Conservation (phyloP, 2,888 invertebrate species). For the Papilio protenor region DNA sequence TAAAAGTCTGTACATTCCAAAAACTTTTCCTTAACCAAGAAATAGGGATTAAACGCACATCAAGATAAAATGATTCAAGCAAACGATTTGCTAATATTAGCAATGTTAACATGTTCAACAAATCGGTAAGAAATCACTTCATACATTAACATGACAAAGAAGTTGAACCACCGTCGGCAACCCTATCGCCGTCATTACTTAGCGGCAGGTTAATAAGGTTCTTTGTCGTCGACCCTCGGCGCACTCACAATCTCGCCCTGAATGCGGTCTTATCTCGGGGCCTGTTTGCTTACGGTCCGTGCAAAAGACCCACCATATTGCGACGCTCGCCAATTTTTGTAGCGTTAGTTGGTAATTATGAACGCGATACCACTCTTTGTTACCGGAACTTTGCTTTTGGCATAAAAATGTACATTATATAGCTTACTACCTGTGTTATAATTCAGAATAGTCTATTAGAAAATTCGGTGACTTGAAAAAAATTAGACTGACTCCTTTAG, state of each 20-base stretch:
- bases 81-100: neutral
- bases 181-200: slow-evolving; percentile 78
- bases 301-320: slow-evolving; percentile 64
- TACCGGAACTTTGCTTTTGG: slow-evolving; percentile 23
- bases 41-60: neutral
- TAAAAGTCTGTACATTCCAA: neutral
- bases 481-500: neutral
- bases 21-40: neutral
- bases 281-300: slow-evolving; percentile 70
- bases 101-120: slow-evolving; percentile 38
- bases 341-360: slow-evolving; percentile 72
- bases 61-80: slow-evolving; percentile 1
- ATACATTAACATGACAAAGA: slow-evolving; percentile 70
- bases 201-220: slow-evolving; percentile 79
- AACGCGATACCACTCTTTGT: slow-evolving; percentile 57
- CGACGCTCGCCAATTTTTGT: slow-evolving; percentile 67
- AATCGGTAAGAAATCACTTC: slow-evolving; percentile 62
- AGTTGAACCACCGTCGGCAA: slow-evolving; percentile 53
- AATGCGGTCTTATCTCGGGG: slow-evolving; percentile 77
- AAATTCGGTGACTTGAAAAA: neutral
- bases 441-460: neutral
- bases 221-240: slow-evolving; percentile 70
- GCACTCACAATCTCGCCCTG: slow-evolving; percentile 77
- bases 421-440: neutral
- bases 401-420: slow-evolving; percentile 14